phyloP scores from a whole-genome alignment of 2,888 invertebrate genomes.

The Xylota segnis region DNA sequence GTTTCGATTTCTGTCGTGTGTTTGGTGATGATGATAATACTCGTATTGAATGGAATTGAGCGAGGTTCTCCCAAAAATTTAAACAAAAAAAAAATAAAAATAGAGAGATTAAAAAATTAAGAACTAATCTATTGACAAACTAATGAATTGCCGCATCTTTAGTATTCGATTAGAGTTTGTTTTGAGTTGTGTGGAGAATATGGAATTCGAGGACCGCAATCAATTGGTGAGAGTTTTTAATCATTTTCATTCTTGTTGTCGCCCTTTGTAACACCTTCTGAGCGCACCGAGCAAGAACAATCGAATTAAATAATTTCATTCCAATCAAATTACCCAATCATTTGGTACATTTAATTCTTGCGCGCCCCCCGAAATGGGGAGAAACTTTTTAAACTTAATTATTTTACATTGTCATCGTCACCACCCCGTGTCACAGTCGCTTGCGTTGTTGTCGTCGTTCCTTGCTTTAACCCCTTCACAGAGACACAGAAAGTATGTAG shows the following conservation, averaged over 20 bases:
- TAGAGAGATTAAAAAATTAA: conserved; percentile 47
- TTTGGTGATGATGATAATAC: conserved; percentile 67
- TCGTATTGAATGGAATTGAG: conserved; percentile 34
- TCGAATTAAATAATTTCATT: conserved; percentile 75
- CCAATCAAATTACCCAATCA: conserved; percentile 80
- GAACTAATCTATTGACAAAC: conserved; percentile 70
- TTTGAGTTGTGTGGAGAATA: conserved; percentile 49
- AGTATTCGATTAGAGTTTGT: conserved; percentile 71
- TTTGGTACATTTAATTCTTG: conserved; percentile 81
- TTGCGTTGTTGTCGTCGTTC: conserved; percentile 18
- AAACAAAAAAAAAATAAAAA: not conserved
- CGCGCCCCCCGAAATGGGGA: conserved; percentile 40
- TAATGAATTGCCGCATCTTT: conserved; percentile 54
- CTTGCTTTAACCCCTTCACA: conserved; percentile 44
- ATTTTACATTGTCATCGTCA: conserved; percentile 77
- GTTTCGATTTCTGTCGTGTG: conserved; percentile 62
- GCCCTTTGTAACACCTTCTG: conserved; percentile 23
- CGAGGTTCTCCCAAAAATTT: conserved; percentile 11
- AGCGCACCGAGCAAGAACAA: conserved; percentile 27
- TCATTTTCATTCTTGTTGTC: not conserved
- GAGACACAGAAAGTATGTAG: not conserved
- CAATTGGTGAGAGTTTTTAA: conserved; percentile 51
- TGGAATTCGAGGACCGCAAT: conserved; percentile 60
- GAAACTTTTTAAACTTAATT: conserved; percentile 79
- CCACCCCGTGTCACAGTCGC: conserved; percentile 53